Percentiles rank a stretch among this genome's conserved stretches.
Evolutionary conservation across 1,140 invertebrate genomes (phyloP).

Genomic region (Thrips palmi): DNA sequence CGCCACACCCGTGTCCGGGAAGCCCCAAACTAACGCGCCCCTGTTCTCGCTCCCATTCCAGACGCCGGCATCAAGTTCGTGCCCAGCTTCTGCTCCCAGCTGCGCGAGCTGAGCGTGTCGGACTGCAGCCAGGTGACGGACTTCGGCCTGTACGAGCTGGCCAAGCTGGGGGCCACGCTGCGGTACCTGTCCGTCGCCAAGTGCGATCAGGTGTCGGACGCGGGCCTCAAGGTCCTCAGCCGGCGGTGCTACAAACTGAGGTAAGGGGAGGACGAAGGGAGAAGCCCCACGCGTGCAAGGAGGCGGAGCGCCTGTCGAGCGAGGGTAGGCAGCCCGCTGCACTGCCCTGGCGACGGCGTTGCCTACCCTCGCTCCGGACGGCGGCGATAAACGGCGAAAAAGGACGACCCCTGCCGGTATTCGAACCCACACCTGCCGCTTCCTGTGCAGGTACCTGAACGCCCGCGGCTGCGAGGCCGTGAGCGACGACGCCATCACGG

Average conservation of each 20-base stretch:
- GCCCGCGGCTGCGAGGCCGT: conserved; percentile 80
- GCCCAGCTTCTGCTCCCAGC: conserved; percentile 63
- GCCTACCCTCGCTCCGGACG: too few relatives aligned
- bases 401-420: too few relatives aligned
- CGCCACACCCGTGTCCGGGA: too few relatives aligned
- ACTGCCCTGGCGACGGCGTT: too few relatives aligned
- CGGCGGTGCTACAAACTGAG: conserved; percentile 73
- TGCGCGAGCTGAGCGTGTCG: conserved; percentile 74
- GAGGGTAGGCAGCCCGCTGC: too few relatives aligned
- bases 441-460: conserved; percentile 81
- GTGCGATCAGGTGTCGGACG: conserved; percentile 65
- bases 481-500: conserved; percentile 71
- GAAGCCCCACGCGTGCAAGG: too few relatives aligned
- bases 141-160: conserved; percentile 75
- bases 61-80: conserved; percentile 61
- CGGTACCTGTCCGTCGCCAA: conserved; percentile 79
- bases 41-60: conserved; percentile 22
- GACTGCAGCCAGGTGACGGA: conserved; percentile 80
- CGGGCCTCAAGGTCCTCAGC: conserved; percentile 70
- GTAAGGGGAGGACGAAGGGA: too few relatives aligned
- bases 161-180: conserved; percentile 64
- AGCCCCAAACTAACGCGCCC: too few relatives aligned
- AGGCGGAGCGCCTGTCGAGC: too few relatives aligned
- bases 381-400: too few relatives aligned
- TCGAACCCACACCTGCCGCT: too few relatives aligned